phyloP scores from a whole-genome alignment of 2,888 invertebrate genomes.

The Tryphoninae sp. region DNA sequence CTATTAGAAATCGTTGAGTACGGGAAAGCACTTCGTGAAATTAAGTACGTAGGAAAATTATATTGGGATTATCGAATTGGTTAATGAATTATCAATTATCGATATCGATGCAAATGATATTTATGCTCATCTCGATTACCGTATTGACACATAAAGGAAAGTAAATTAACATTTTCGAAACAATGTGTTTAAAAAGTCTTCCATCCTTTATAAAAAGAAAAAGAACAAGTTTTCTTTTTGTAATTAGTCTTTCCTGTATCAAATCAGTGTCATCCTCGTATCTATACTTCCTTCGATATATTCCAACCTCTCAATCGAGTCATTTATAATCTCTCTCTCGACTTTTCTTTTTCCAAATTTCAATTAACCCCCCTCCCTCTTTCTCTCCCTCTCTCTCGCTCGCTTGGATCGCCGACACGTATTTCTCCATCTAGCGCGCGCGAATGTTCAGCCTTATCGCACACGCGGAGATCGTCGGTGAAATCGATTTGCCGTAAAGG shows the following conservation, averaged over 20 bases:
- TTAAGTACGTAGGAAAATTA: no score
- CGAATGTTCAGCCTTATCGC: background rate
- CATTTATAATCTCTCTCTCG: background rate
- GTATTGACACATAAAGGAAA: no score
- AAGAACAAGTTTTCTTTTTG: background rate
- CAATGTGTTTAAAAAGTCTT: no score
- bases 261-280: background rate
- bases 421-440: background rate
- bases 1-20: no score
- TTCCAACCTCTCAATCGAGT: background rate
- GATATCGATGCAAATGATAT: background rate
- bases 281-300: background rate
- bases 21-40: no score
- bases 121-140: background rate
- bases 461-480: conserved; percentile 18
- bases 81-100: background rate
- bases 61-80: no score
- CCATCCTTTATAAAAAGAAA: no score
- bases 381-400: background rate
- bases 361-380: conserved; percentile 15
- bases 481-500: conserved; percentile 56
- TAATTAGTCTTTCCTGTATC: background rate
- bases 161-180: background rate
- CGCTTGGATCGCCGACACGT: background rate
- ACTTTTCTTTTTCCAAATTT: conserved; percentile 18